Evolutionary conservation across 2,113 vertebrate genomes (phyloP).

Genomic region (Salvator merianae): DNA sequence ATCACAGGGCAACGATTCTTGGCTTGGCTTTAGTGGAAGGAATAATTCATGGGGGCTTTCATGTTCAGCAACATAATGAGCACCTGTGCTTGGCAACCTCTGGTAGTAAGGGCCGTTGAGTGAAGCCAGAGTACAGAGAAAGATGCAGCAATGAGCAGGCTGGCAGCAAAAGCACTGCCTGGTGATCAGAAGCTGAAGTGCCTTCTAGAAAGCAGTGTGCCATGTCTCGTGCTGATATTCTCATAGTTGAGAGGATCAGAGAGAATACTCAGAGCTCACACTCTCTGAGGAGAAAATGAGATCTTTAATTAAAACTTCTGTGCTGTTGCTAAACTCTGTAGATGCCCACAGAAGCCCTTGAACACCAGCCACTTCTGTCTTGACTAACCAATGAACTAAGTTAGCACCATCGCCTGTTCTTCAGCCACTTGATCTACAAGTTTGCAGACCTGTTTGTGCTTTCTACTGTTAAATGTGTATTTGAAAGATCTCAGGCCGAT

Average conservation of each 20-base stretch:
- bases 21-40: conserved; percentile 64
- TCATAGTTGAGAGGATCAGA: neutral
- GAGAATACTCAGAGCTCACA: neutral
- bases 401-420: too few relatives aligned
- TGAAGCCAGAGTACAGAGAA: fast-evolving
- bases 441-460: neutral
- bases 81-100: neutral
- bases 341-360: too few relatives aligned
- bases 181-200: neutral
- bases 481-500: neutral
- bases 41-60: conserved; percentile 64
- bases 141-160: neutral
- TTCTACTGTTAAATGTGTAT: neutral
- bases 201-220: neutral
- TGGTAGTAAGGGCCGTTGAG: conserved; percentile 5
- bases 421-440: neutral
- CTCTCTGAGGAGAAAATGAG: neutral
- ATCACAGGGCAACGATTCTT: conserved; percentile 73
- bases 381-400: too few relatives aligned
- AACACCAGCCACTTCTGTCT: too few relatives aligned
- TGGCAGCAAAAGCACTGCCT: neutral
- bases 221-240: neutral
- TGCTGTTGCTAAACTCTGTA: too few relatives aligned
- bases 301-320: neutral
- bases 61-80: conserved; percentile 56